Conservation (phyloP, 2,888 invertebrate genomes). For the Gastrophysa polygoni region DNA sequence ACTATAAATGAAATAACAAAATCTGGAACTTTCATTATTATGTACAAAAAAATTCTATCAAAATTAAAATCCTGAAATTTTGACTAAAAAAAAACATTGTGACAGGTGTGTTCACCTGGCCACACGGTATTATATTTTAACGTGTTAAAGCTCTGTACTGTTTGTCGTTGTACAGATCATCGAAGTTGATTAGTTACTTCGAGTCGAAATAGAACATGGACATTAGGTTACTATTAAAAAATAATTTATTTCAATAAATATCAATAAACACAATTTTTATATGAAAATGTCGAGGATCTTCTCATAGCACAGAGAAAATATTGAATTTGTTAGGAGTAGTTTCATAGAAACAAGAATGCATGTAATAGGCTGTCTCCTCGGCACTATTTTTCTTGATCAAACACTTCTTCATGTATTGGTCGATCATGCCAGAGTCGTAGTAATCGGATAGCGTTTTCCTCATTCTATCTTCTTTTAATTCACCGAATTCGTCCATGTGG, state of each 20-base stretch:
- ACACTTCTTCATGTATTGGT: neutral
- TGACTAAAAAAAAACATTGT: too few relatives aligned
- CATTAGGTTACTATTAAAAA: neutral
- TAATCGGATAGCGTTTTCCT: neutral
- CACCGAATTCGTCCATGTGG: slow-evolving; percentile 1
- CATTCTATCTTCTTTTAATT: neutral
- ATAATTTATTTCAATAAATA: neutral
- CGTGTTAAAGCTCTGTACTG: too few relatives aligned
- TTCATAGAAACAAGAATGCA: neutral
- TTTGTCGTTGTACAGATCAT: too few relatives aligned
- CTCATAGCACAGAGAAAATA: neutral
- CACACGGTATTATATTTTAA: too few relatives aligned
- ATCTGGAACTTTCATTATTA: too few relatives aligned
- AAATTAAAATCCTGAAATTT: too few relatives aligned
- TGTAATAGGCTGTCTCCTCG: neutral
- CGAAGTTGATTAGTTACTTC: too few relatives aligned
- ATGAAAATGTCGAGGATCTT: neutral
- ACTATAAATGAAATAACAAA: too few relatives aligned
- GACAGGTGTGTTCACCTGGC: too few relatives aligned
- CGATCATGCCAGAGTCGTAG: neutral
- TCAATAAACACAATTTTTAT: neutral
- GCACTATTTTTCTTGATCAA: neutral
- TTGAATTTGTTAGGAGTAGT: neutral
- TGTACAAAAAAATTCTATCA: too few relatives aligned
- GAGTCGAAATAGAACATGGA: too few relatives aligned